Conservation (phyloP, 1,140 invertebrate species). For the Spodoptera frugiperda region DNA sequence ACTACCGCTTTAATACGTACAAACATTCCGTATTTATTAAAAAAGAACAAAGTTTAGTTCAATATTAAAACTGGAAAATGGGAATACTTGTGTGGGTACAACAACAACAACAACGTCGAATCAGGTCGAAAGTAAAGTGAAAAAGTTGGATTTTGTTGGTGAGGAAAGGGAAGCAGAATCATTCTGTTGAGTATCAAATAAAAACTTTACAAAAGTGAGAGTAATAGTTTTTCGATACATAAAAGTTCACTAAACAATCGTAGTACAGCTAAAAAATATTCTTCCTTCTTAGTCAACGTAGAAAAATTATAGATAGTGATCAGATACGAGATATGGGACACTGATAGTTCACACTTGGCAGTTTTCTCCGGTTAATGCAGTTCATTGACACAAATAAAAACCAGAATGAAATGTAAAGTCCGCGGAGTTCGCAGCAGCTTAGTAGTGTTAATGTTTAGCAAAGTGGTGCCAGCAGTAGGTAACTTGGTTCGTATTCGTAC, state of each 20-base stretch:
- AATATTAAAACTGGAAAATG: slow-evolving; percentile 1
- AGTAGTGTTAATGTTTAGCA: slow-evolving; percentile 34
- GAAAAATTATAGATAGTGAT: slow-evolving; percentile 9
- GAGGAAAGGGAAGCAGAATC: slow-evolving; percentile 8
- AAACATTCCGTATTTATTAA: slow-evolving; percentile 16
- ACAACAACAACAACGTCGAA: slow-evolving; percentile 30
- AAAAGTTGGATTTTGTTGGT: slow-evolving; percentile 25
- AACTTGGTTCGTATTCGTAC: slow-evolving; percentile 48
- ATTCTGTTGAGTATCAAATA: slow-evolving; percentile 26
- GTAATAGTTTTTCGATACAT: slow-evolving; percentile 42
- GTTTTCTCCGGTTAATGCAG: slow-evolving; percentile 16
- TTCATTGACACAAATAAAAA: slow-evolving; percentile 40
- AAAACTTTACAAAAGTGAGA: slow-evolving; percentile 23
- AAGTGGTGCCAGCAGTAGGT: slow-evolving; percentile 58
- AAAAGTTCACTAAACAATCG: slow-evolving; percentile 10
- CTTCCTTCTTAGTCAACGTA: neutral
- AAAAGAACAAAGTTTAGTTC: slow-evolving; percentile 5
- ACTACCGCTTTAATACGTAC: neutral
- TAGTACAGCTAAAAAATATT: neutral
- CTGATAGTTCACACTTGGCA: slow-evolving; percentile 5
- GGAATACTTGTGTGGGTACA: slow-evolving; percentile 23
- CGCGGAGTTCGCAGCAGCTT: slow-evolving; percentile 23
- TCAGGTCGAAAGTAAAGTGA: slow-evolving; percentile 10
- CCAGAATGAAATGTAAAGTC: slow-evolving; percentile 20
- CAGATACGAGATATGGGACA: slow-evolving; percentile 10